A percentile compares a stretch with the other conserved stretches of the same genome.
These are phyloP conservation scores for Takifugu bimaculatus DNA, from an alignment of 2,113 vertebrate genomes.

Conservation along the genomic window DNA sequence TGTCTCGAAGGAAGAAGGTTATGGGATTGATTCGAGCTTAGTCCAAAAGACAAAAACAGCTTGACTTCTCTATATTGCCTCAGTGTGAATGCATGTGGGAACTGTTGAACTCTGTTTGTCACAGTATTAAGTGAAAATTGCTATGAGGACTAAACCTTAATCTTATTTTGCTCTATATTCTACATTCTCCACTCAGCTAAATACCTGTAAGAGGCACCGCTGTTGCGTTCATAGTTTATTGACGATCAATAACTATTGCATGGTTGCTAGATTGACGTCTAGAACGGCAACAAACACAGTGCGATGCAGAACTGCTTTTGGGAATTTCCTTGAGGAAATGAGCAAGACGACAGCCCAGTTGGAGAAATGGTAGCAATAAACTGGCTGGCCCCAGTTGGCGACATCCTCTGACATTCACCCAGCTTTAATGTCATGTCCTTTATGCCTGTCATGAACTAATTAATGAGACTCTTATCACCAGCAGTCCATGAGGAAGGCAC, in stretches of 20 bases:
- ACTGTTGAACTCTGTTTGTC: no score
- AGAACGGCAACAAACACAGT: slow-evolving; percentile 23
- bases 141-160: no score
- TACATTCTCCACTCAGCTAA: no score
- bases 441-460: slow-evolving; percentile 50
- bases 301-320: slow-evolving; percentile 31
- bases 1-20: no score
- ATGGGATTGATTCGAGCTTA: no score
- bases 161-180: no score
- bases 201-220: no score
- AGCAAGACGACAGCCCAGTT: slow-evolving; percentile 34
- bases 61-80: no score
- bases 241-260: no score
- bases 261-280: neutral
- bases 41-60: neutral
- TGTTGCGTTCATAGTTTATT: no score
- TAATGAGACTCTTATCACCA: slow-evolving; percentile 61
- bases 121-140: no score
- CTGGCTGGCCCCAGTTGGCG: slow-evolving; percentile 40
- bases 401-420: slow-evolving; percentile 61
- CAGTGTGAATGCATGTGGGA: no score
- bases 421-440: slow-evolving; percentile 63
- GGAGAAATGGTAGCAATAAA: slow-evolving; percentile 63
- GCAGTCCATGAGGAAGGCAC: slow-evolving; percentile 18
- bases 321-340: slow-evolving; percentile 45